phyloP scores from a whole-genome alignment of 2,113 vertebrate genomes.

The Apus apus region DNA sequence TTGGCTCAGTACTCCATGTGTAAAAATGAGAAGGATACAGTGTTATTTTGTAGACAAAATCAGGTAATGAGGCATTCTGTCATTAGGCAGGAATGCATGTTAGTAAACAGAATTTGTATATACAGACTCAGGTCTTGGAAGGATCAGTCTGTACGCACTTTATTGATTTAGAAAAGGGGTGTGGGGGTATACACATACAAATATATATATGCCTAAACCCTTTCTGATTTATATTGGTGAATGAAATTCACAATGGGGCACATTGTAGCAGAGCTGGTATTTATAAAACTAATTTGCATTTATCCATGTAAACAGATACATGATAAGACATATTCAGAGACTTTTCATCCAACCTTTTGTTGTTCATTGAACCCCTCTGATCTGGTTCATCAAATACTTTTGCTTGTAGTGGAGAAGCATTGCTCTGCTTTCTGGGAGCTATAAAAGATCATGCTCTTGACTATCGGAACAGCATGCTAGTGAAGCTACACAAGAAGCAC shows the following conservation, averaged over 20 bases:
- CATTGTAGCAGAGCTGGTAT: background rate
- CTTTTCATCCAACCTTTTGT: background rate
- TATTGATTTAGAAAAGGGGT: background rate
- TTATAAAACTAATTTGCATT: background rate
- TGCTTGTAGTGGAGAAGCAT: background rate
- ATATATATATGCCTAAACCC: background rate
- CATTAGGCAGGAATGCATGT: background rate
- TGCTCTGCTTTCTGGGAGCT: background rate
- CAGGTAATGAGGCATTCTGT: background rate
- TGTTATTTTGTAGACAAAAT: conserved; percentile 11
- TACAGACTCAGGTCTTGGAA: background rate
- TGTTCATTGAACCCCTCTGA: background rate
- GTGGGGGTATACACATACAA: background rate
- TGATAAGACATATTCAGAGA: background rate
- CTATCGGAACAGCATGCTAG: background rate
- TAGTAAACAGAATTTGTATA: background rate
- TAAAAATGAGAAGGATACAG: conserved; percentile 10
- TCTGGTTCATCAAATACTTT: background rate
- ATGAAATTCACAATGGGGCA: background rate
- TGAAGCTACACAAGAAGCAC: background rate
- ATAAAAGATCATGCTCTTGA: background rate
- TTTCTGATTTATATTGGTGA: background rate
- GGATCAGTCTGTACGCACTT: background rate
- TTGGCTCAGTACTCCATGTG: background rate
- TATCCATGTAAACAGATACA: background rate